Base-by-base conservation (phyloP, 2,888 invertebrate genomes). In the Leptinotarsa rubiginosa region DNA sequence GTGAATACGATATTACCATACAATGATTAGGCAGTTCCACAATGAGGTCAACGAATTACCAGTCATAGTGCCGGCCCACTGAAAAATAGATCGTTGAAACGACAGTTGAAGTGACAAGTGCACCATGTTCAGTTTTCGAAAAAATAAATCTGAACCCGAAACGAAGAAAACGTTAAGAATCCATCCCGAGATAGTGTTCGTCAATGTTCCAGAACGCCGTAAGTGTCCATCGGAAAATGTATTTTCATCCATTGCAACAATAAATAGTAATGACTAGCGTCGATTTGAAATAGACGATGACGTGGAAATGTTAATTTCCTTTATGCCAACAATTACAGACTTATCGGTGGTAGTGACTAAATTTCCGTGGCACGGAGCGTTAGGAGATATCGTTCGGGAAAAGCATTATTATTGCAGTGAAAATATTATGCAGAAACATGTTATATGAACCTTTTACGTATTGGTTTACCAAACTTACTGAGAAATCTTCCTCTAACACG, bases 131-230 rank as follows among this genome's bases (percentile, higher is more conserved):
- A 22, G 56, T 56, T 56, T 56, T 22, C 12, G 3, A 15, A 68
- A 52, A 12, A 68, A 68, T 41, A 68, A 68, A 54, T 18, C 25
- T 5, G 41, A 68, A 47, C 47, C 49, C 3, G 65, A 47, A 13
- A 18, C 12, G 20, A 20, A 67, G 31, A 31, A 22, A 4, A 13
- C 4, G 56, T 20, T 15, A 25, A 25, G 16, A 65, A 41, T 4
- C 4, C 12, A 4, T 5, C 18, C 22, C 16, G 5, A 22, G 18
- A 68, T 31, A 20, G n/a, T n/a, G 16, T 10, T 5, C 20, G 68
- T 41, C 10, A 50, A 16, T 31, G 56, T 68, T 20, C 54, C 68
- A 68, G 68, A 68, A 54, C 41, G 54, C 31, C 31, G 68, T 68
- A 54, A 68, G 68, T 68, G 25, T 15, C 4, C 13, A 56, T 22